Evolutionary conservation across 2,888 invertebrate species (phyloP), one percentile per base, ranked within the genome.

Genomic region (Caenorhabditis parvicauda): DNA sequence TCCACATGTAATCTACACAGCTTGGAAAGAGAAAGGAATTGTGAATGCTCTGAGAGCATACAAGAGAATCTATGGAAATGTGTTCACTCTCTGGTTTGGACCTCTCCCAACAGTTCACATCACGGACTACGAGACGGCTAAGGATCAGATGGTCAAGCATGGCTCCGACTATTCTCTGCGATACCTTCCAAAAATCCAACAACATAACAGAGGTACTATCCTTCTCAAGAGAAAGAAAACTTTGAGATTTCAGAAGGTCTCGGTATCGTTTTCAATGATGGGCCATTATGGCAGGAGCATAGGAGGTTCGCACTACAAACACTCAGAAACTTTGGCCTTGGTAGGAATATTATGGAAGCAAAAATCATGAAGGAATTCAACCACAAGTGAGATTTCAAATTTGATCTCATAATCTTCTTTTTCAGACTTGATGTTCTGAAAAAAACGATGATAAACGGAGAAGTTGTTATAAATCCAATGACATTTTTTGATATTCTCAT

Each of bases 281-380:
- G 67, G 0, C 46, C 51, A 3, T 44, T 52, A 7, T 67, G 63
- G 58, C 47, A 44, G 37, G 51, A 60, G 22, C 67, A 67, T 14
- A 45, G 68, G 9, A 57, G 66, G 28, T 69, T 69, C 44, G 55
- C 65, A 0, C 42, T 69, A 24, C 52, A 43, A 12, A 69, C 69
- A 6, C 28, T 69, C 41, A 37, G 66, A n/a, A 66, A 69, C 43
- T 69, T 69, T 21, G 69, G 69, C 1, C 22, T 69, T 9, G 66
- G 69, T 9, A 42, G 59, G 27, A 64, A 54, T 47, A 53, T 69
- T 19, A 69, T 69, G 47, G 68, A 69, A 47, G 57, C 53, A 19
- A 46, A 49, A 14, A 69, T 69, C 28, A 66, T 69, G 58, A 53
- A 58, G n/a, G 68, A 67, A 45, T 57, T 49, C 38, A 21, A 59